Conservation (phyloP, 2,113 vertebrate genomes). For the Oxyura jamaicensis region DNA sequence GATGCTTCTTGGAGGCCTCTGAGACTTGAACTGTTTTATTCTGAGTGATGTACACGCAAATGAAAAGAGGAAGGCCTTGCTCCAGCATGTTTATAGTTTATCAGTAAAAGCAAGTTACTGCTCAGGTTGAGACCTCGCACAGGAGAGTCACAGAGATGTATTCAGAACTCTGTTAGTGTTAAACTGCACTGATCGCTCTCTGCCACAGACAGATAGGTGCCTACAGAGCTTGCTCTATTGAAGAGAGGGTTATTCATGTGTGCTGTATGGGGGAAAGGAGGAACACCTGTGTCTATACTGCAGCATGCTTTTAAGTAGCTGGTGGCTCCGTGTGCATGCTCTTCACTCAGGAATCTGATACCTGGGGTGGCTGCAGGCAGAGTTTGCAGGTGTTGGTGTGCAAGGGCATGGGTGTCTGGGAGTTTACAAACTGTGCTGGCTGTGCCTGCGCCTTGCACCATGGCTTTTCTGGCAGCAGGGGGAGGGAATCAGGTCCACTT, state of each 20-base stretch:
- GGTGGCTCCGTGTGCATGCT: neutral
- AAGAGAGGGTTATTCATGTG: neutral
- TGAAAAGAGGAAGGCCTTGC: neutral
- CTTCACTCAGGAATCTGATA: neutral
- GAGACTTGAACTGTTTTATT: neutral
- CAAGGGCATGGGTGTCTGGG: neutral
- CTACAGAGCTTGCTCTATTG: neutral
- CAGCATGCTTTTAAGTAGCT: neutral
- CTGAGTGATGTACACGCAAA: accelerated
- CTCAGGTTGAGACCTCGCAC: neutral
- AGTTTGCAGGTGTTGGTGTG: neutral
- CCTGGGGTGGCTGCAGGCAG: neutral
- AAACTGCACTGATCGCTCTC: accelerated
- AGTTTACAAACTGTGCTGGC: neutral
- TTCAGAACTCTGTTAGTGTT: neutral
- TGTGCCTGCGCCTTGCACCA: accelerated
- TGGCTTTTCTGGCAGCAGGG: accelerated
- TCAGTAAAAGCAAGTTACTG: neutral
- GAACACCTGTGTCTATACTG: no score
- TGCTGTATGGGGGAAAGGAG: neutral
- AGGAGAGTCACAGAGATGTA: neutral
- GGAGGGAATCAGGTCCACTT: accelerated
- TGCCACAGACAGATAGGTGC: neutral
- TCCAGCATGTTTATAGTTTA: neutral
- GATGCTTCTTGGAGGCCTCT: neutral